Evolutionary conservation across 2,888 invertebrate species (phyloP).

Genomic region (Nephrotoma appendiculata): DNA sequence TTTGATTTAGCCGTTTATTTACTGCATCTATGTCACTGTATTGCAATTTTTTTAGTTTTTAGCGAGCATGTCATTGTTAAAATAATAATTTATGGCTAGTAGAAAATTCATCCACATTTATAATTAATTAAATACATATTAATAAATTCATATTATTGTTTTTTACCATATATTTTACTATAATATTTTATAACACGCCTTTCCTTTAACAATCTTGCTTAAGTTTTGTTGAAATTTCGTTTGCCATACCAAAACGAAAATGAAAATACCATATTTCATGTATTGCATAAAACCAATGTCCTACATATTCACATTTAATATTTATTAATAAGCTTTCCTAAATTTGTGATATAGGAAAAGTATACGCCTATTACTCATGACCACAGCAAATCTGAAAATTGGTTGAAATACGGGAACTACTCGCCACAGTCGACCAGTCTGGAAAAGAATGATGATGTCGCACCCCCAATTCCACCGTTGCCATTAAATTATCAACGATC

Average conservation of each 20-base stretch:
- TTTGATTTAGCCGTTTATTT: slow-evolving; percentile 8
- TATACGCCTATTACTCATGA: slow-evolving; percentile 17
- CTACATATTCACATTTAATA: background rate
- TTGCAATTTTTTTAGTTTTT: slow-evolving; percentile 13
- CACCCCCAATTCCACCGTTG: slow-evolving; percentile 50
- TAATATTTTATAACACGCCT: background rate
- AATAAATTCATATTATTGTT: background rate
- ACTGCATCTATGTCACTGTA: slow-evolving; percentile 11
- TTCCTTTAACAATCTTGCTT: background rate
- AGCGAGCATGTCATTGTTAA: background rate
- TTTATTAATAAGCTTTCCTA: background rate
- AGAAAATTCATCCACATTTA: background rate
- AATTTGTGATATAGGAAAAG: slow-evolving; percentile 7
- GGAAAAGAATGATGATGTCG: slow-evolving; percentile 34
- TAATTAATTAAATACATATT: background rate
- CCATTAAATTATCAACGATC: slow-evolving; percentile 43
- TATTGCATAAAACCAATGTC: background rate
- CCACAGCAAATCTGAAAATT: slow-evolving; percentile 21
- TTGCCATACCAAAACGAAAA: background rate
- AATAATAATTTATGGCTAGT: background rate
- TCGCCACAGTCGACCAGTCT: slow-evolving; percentile 24
- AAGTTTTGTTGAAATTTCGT: too few relatives aligned
- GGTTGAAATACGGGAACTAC: slow-evolving; percentile 15
- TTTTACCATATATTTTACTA: background rate
- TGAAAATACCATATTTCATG: background rate